phyloP scores from a whole-genome alignment of 2,113 vertebrate species.

The Entomyzon cyanotis region DNA sequence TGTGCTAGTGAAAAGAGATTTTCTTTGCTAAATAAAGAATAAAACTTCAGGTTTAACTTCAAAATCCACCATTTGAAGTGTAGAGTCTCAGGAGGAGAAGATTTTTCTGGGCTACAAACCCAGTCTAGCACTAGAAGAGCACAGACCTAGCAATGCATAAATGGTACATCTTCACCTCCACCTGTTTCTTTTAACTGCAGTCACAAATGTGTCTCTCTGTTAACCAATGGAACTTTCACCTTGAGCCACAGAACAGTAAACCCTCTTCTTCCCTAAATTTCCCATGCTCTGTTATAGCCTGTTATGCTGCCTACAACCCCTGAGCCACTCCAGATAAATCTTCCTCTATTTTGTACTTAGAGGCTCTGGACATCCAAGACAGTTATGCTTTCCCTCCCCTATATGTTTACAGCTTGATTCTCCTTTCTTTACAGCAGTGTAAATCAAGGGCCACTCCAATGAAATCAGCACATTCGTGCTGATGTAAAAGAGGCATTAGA shows the following conservation, averaged over 20 bases:
- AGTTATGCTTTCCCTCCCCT: not conserved
- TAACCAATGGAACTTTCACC: not conserved
- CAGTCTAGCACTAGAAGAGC: not conserved
- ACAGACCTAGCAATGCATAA: not conserved
- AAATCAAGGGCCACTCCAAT: constrained; percentile 2
- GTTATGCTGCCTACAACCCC: not conserved
- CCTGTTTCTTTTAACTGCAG: not conserved
- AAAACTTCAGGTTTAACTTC: not conserved
- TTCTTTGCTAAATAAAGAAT: not conserved
- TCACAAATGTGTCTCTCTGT: not conserved
- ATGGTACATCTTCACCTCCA: not conserved
- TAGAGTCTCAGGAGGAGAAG: not conserved
- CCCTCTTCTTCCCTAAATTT: not conserved
- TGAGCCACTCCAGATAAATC: constrained; percentile 33
- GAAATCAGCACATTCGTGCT: not conserved
- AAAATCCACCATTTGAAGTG: not conserved
- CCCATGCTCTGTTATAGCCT: not conserved
- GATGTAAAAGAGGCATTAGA: not conserved
- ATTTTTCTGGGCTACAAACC: not conserved
- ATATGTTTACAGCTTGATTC: not conserved
- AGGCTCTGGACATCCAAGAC: not conserved
- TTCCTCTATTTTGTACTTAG: not conserved
- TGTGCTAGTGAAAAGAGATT: not conserved
- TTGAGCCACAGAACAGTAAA: not conserved
- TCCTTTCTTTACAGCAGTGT: not conserved